Evolutionary conservation across 30 jellyfish, hydroid and myxozoan species (phyloP), one percentile per base, ranked within the genome.

Genomic region (Aurelia coerulea): DNA sequence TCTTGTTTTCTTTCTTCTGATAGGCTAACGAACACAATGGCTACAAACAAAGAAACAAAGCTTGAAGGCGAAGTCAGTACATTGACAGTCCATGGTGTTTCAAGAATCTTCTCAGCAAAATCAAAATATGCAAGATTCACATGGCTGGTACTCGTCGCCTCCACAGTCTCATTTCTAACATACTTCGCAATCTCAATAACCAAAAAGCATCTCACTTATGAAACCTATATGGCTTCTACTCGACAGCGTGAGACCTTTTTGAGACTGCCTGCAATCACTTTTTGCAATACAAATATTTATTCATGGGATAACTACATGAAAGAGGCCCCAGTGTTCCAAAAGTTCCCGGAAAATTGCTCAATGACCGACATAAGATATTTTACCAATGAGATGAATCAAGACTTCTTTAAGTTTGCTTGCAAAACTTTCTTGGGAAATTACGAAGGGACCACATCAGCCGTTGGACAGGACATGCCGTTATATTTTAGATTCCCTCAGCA

Each of bases 21-120:
- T 39, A 39, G 50, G 69, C 69, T 60, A 17, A 3, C 69, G 49
- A 67, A 33, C 6, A 67, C 23, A 14, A 67, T 67, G 78, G 78
- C 14, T 14, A 67, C 37, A 14, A 18, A 3, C 37, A 35, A 33
- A 42, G 23, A 71, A n/a, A 42, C 37, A 31, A 23, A 74, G 9
- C 41, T 74, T 17, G 13, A 18, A 1, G 69, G 16, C 11, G 52
- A 42, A 39, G 75, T 65, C 33, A 65, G 29, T 7, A 10, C 74
- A 18, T 62, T 79, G 54, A 79, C 89, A n/a, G 37, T 79, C 23
- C 89, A 79, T 62, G 89, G 89, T 29, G 41, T 63, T 10, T 58
- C 89, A 6, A 79, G 74, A 5, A 56, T 79, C 31, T 6, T 50
- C 2, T 7, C 65, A 16, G 70, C 89, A 46, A 46, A 79, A 32